Conservation (phyloP, 2,888 invertebrate species). For the Nezara viridula region DNA sequence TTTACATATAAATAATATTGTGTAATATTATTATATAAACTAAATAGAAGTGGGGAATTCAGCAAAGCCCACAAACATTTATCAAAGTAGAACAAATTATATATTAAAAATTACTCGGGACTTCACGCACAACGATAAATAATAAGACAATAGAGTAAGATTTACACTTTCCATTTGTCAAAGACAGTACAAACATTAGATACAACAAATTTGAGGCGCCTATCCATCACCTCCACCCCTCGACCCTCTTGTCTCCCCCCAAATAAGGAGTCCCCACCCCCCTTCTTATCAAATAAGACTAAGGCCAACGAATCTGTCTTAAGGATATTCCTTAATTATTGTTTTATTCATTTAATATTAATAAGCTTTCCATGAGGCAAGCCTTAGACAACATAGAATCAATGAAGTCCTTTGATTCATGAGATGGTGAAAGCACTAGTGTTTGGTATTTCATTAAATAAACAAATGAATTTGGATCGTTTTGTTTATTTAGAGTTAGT, state of each 20-base stretch:
- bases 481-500: too few species aligned
- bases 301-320: background rate
- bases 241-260: background rate
- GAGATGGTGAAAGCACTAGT: too few species aligned
- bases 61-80: too few species aligned
- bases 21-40: too few species aligned
- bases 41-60: too few species aligned
- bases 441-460: too few species aligned
- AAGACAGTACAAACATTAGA: background rate
- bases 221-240: background rate
- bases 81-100: background rate
- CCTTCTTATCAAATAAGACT: background rate
- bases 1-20: too few species aligned
- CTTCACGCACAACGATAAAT: background rate
- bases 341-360: background rate
- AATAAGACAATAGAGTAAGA: background rate
- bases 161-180: background rate
- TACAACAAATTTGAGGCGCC: background rate
- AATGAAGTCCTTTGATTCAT: too few species aligned
- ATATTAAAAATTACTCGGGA: background rate
- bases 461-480: too few species aligned
- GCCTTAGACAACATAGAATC: too few species aligned
- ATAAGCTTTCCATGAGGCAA: too few species aligned
- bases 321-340: background rate
- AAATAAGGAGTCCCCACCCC: too few species aligned